Evolutionary conservation across 1,140 invertebrate species (phyloP), one percentile per base, ranked within the genome.

Genomic region (Drosophila pallidifrons): DNA sequence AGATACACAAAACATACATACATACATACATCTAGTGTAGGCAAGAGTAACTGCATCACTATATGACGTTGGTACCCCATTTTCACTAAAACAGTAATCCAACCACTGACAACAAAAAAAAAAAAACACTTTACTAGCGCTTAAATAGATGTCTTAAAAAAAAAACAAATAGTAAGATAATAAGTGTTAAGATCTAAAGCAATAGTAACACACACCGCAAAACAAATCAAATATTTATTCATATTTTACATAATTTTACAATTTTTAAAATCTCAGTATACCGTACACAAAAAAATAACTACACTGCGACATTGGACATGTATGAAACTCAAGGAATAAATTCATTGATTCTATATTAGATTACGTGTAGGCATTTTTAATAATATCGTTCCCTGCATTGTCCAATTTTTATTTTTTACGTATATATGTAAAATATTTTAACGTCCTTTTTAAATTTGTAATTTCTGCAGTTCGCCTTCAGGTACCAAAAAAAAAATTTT

Each of bases 111-210:
- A 88, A 82, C 73, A 86, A 54, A 49, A 67, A 75, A 54, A 49
- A 67, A 75, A 73, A 86, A 83, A 64, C 80, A 87, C 83, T 88
- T 89, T 89, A 88, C 76, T 88, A 89, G 81, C 83, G 81, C 81
- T 85, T 83, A 88, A 90, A 81, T 88, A 89, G 75, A 81, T 89
- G 72, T 88, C 81, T 76, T 85, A 89, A 83, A 38, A 38, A 70
- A 59, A 67, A 77, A 68, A 77, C 64, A 77, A 78, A 81, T 83
- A 88, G 83, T 88, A 88, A 89, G 85, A 89, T 89, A 83, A 58
- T 77, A 81, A 88, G 83, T 88, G 85, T 89, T 81, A 78, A 89
- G 83, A 75, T 76, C 67, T 59, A 74, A 78, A 78, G 69, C 69
- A 83, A 69, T 75, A 80, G 79, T 70, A 79, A 76, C 20, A 70